Base-by-base conservation (phyloP, 2,888 invertebrate species). In the Ditula angustiorana region DNA sequence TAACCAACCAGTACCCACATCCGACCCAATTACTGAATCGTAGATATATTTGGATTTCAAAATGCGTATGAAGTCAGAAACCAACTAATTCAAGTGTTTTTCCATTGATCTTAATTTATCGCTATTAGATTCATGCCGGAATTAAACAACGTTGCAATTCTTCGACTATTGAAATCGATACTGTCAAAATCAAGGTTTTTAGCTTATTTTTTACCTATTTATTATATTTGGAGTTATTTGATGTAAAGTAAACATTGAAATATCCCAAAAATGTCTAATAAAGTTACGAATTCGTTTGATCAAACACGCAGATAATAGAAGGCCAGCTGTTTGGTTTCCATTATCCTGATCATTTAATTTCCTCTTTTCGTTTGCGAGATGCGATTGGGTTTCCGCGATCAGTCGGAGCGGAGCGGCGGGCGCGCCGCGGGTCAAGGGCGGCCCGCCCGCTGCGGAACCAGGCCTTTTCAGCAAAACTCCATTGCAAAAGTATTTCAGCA, bases 351-450 rank as follows among this genome's bases (percentile, higher is more conserved):
- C 47, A 61, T 55, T 52, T 13, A 63, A 63, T 50, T 50, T n/a
- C 23, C 26, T 53, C 35, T 53, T 58, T 60, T 66, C 56, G 60
- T 65, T 67, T 56, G 59, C 67, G 69, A 75, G 72, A 75, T 77
- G 71, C 68, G 73, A 69, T 65, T 74, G 70, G 69, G 70, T 74
- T 71, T 69, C 64, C 69, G 75, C 75, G 74, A 68, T 74, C 74
- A 70, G 77, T 74, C 75, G 75, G 72, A 70, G 72, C 76, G 75
- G 76, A 72, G 73, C 41, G 41, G 71, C 82, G 80, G 33, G 72
- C 76, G 71, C 35, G 7, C 61, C 67, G 58, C 73, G 75, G 86
- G 88, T 89, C 88, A 90, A 90, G 90, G 88, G 80, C 87, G 78
- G 71, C 65, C 79, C 76, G 73, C 69, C 67, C 74, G 69, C 70